Base-by-base conservation (phyloP, 2,113 vertebrate genomes). In the Notiomystis cincta region DNA sequence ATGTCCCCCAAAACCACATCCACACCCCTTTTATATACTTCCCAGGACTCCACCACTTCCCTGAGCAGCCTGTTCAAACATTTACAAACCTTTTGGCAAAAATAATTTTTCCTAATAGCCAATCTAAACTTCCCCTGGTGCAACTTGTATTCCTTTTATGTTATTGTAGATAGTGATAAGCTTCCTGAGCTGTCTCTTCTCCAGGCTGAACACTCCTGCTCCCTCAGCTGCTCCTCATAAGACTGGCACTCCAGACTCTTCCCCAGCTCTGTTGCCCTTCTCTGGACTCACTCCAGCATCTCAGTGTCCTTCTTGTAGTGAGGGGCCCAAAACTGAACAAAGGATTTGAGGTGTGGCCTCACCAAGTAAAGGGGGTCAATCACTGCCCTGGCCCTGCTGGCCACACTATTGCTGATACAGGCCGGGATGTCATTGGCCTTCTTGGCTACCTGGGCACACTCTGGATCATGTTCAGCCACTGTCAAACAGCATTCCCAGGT, bases 341-440 rank as follows among this genome's bases (percentile, higher is more conserved):
- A 27, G 17, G 8, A 53, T 11, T 30, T 0, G 0, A 79, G 28
- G 24, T 13, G 24, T 14, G 4, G 15, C 18, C 22, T 33, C 35
- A 50, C 12, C 0, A 0, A 31, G 44, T 15, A 25, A 4, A 45
- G 11, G 8, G 16, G 4, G 3, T 57, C 20, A 1, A 4, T 14
- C 30, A 8, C 20, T 65, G 19, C 37, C 65, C 33, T 45, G 5
- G 2, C 25, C 19, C 72, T 64, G 65, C 28, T 57, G 57, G 33
- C 16, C 6, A 22, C 13, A 50, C 35, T 2, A 12, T 2, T 24
- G 19, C 33, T 30, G 33, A 30, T 5, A 4, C 1, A 51, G 13
- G 33, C 50, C 38, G 75, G 30, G 23, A 30, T 22, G 6, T 23
- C 24, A 13, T 0, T 40, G 38, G 20, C 38, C 44, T 38, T 51